Evolutionary conservation across 2,888 invertebrate species (phyloP), one percentile per base, ranked within the genome.

Genomic region (Cheilosia scutellata): DNA sequence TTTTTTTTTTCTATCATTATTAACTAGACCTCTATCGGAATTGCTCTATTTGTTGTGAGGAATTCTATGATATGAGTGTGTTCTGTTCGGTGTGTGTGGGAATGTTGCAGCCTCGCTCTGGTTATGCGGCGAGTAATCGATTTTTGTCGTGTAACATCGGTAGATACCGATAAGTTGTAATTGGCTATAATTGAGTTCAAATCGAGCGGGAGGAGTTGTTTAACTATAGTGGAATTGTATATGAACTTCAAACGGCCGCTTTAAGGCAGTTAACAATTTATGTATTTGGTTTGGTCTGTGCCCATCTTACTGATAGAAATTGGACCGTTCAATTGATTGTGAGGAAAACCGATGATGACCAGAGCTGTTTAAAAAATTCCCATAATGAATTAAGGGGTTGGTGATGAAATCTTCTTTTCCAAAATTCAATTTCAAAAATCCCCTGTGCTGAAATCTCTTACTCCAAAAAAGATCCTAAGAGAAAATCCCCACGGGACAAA

Each of bases 161-260:
- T 2, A 2, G 0, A 57, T 71, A 57, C 29, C 78, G 62, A 78
- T 83, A 72, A 83, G 74, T 74, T 74, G 78, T 83, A 72, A 78
- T 83, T 83, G 74, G 51, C 68, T 77, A n/a, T n/a, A 74, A 78
- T 83, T 83, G 72, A 78, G 72, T 68, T 83, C 78, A 71, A 58
- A 47, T 58, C 70, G 58, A 47, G 33, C 42, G 47, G 55, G 33
- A 47, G 57, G 47, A 58, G 58, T 71, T 57, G 57, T 44, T 42
- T 16, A 55, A 68, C 55, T 40, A n/a, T n/a, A 55, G 68, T 42
- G n/a, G 57, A 58, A 25, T 49, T 58, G 4, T 29, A 58, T 33
- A 37, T 71, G 70, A 70, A 57, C 33, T 57, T 70, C 70, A 25
- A 57, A 13, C 31, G 20, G 29, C 16, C 20, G 16, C 20, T n/a